A percentile compares a stretch with the other conserved stretches of the same genome.
Evolutionary conservation across 2,888 invertebrate genomes (phyloP).

Genomic region (Neoscelio sp.): DNA sequence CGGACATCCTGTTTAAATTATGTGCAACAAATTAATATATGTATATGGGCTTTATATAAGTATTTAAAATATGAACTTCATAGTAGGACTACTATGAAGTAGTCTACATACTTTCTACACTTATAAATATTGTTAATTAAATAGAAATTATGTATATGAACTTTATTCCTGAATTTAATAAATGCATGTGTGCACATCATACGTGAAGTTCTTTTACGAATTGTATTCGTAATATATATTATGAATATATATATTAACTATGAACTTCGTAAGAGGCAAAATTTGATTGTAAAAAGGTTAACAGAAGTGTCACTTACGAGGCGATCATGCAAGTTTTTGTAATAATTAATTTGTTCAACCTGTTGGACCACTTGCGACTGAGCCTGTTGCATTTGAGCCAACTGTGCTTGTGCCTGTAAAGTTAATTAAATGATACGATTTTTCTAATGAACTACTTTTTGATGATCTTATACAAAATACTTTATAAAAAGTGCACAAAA

Average conservation of each 20-base stretch:
- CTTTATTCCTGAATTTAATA: too few relatives aligned
- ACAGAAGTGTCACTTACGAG: constrained; percentile 44
- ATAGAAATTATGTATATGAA: too few relatives aligned
- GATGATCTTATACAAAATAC: not conserved
- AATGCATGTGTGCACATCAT: too few relatives aligned
- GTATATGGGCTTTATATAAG: not conserved
- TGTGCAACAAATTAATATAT: not conserved
- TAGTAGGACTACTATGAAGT: too few relatives aligned
- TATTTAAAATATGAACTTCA: too few relatives aligned
- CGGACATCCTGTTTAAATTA: too few relatives aligned
- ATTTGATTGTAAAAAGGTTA: constrained; percentile 38
- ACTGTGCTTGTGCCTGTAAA: constrained; percentile 78
- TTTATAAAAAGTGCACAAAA: not conserved
- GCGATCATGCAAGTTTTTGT: constrained; percentile 61
- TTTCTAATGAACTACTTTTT: not conserved
- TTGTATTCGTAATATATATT: constrained; percentile 81
- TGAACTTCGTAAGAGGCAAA: constrained; percentile 7
- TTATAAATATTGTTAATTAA: too few relatives aligned
- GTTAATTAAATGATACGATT: not conserved
- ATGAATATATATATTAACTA: not conserved
- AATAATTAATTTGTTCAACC: constrained; percentile 71
- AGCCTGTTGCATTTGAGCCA: constrained; percentile 81
- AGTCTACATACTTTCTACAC: too few relatives aligned
- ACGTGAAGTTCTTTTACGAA: too few relatives aligned
- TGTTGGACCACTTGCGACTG: constrained; percentile 81